Percentiles rank a stretch among this genome's conserved stretches.
These are phyloP conservation scores for Zaprionus ornatus DNA, from an alignment of 1,140 invertebrate species.

Conservation along the genomic window DNA sequence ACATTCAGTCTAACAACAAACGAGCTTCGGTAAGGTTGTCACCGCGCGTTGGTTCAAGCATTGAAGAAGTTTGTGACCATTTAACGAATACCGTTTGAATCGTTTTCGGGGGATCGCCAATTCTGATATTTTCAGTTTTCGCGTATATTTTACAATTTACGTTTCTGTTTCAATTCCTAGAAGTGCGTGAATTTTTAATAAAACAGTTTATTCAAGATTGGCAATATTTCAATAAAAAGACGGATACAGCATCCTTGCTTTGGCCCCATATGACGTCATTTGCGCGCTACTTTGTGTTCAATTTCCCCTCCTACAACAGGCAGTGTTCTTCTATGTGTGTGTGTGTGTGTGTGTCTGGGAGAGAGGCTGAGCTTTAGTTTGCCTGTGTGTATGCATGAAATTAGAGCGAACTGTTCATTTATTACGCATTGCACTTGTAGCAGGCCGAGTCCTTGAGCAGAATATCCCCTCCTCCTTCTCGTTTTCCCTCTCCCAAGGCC, in stretches of 20 bases:
- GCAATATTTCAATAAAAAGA: conserved; percentile 15
- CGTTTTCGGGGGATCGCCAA: conserved; percentile 5
- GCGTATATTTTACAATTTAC: not conserved
- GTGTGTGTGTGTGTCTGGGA: conserved; percentile 13
- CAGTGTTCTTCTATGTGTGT: not conserved
- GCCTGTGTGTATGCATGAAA: conserved; percentile 25
- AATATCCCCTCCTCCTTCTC: not conserved
- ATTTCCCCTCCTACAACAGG: conserved; percentile 1
- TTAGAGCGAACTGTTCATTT: conserved; percentile 42
- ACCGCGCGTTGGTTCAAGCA: conserved; percentile 6
- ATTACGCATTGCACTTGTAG: conserved; percentile 47
- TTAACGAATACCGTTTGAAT: conserved; percentile 23
- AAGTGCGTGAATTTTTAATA: conserved; percentile 15
- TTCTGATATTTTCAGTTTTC: not conserved
- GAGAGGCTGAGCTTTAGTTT: conserved; percentile 4
- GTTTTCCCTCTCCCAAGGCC: conserved; percentile 14
- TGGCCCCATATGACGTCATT: conserved; percentile 36
- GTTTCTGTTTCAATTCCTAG: not conserved
- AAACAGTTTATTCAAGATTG: conserved; percentile 16
- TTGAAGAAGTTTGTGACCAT: not conserved
- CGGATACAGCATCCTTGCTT: conserved; percentile 32
- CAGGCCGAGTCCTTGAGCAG: conserved; percentile 28
- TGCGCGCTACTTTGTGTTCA: conserved; percentile 37
- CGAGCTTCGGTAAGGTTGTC: conserved; percentile 34
- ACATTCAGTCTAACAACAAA: conserved; percentile 42